Percentiles rank a stretch among this genome's conserved stretches.
Conservation (phyloP, 2,113 vertebrate genomes). For the Hylia prasina region DNA sequence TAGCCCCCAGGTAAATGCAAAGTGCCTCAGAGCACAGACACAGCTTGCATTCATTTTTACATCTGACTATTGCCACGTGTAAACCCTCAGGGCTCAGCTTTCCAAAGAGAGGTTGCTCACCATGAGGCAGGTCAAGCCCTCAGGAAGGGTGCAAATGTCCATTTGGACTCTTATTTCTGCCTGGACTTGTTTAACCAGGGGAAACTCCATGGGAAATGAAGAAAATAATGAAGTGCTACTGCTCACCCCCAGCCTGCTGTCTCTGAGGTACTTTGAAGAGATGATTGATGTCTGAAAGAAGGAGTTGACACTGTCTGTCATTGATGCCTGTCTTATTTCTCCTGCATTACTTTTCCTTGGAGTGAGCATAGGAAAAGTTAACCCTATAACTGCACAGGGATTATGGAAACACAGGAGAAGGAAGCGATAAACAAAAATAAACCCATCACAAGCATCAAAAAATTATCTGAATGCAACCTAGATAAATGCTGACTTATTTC, state of each 20-base stretch:
- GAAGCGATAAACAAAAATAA: neutral
- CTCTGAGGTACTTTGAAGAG: neutral
- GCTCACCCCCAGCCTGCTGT: neutral
- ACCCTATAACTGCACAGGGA: neutral
- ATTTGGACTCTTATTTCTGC: neutral
- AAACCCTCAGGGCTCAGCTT: neutral
- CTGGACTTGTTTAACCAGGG: neutral
- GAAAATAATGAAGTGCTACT: neutral
- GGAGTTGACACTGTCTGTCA: neutral
- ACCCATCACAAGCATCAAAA: neutral
- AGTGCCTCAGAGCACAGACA: neutral
- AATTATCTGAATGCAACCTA: neutral
- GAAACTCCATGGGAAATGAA: neutral
- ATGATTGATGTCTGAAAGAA: neutral
- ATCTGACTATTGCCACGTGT: neutral
- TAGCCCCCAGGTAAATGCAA: neutral
- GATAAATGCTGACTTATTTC: neutral
- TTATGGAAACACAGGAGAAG: neutral
- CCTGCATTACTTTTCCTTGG: neutral
- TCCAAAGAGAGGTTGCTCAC: neutral
- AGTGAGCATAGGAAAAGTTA: neutral
- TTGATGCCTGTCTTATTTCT: neutral
- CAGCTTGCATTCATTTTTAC: neutral
- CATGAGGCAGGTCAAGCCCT: neutral
- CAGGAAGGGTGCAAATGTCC: neutral